These are phyloP conservation scores for Xiphophorus birchmanni DNA, from an alignment of 2,797 vertebrate genomes.

Conservation along the genomic window DNA sequence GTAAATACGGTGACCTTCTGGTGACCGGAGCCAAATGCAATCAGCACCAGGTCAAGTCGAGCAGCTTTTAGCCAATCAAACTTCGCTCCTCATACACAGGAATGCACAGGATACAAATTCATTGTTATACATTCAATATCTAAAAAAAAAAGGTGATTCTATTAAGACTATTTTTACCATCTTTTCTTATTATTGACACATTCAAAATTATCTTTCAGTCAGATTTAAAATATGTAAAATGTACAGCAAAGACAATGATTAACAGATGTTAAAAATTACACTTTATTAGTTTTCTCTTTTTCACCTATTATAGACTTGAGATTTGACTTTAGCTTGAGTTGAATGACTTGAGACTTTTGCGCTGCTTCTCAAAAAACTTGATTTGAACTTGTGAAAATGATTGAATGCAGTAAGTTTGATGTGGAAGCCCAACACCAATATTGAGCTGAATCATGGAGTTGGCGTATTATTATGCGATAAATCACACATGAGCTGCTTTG, in stretches of 20 bases:
- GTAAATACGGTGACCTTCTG: too few relatives aligned
- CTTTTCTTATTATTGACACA: background rate
- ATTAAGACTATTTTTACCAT: too few relatives aligned
- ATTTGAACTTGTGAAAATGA: background rate
- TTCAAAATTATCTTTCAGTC: background rate
- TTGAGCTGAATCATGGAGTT: background rate
- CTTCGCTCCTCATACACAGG: too few relatives aligned
- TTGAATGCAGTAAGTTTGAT: conserved; percentile 9
- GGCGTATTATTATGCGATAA: background rate
- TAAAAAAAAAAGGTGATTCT: too few relatives aligned
- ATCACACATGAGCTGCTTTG: background rate
- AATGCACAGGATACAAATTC: too few relatives aligned
- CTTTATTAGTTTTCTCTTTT: background rate
- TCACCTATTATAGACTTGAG: background rate
- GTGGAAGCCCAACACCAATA: background rate
- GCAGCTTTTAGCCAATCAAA: too few relatives aligned
- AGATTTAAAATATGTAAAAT: background rate
- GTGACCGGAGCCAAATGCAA: too few relatives aligned
- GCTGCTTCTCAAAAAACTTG: background rate
- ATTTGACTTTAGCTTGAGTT: background rate
- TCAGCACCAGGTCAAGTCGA: too few relatives aligned
- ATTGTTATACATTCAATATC: too few relatives aligned
- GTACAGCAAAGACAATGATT: background rate
- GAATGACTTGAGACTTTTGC: background rate
- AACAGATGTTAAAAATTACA: background rate